Evolutionary conservation across 2,888 invertebrate species (phyloP).

Genomic region (Callinectes sapidus): DNA sequence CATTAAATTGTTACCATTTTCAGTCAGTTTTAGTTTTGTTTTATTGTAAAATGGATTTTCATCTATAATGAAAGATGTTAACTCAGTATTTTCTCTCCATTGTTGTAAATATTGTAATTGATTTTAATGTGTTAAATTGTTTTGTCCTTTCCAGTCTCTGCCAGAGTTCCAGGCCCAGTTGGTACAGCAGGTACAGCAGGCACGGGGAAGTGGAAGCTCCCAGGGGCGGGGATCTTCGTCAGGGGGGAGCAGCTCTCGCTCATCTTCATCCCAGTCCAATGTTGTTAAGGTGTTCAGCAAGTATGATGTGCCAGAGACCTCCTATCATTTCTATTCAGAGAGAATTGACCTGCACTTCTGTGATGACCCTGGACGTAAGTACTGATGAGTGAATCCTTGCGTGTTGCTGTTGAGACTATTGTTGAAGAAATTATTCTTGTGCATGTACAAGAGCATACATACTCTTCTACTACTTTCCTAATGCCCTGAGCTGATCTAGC

Average conservation of each 20-base stretch:
- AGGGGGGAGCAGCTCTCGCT: conserved; percentile 17
- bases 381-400: neutral
- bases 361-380: conserved; percentile 92
- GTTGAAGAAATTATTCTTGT: neutral
- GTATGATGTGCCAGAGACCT: conserved; percentile 97
- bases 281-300: conserved; percentile 83
- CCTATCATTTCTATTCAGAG: conserved; percentile 93
- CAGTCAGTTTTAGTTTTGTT: too few relatives aligned
- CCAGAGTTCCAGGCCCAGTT: conserved; percentile 86
- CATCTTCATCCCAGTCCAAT: conserved; percentile 43
- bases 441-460: conserved; percentile 26
- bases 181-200: conserved; percentile 78
- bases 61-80: too few relatives aligned
- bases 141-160: conserved; percentile 75
- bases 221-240: neutral
- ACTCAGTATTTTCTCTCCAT: neutral
- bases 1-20: too few relatives aligned
- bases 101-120: neutral
- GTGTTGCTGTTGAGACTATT: neutral
- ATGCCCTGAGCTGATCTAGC: conserved; percentile 7
- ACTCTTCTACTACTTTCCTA: neutral
- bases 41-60: too few relatives aligned
- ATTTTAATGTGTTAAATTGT: neutral
- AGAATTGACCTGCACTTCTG: conserved; percentile 96
- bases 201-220: conserved; percentile 44